Evolutionary conservation across 53 echinoderm and acorn worm genomes (phyloP).

Genomic region (Temnopleurus reevesii): DNA sequence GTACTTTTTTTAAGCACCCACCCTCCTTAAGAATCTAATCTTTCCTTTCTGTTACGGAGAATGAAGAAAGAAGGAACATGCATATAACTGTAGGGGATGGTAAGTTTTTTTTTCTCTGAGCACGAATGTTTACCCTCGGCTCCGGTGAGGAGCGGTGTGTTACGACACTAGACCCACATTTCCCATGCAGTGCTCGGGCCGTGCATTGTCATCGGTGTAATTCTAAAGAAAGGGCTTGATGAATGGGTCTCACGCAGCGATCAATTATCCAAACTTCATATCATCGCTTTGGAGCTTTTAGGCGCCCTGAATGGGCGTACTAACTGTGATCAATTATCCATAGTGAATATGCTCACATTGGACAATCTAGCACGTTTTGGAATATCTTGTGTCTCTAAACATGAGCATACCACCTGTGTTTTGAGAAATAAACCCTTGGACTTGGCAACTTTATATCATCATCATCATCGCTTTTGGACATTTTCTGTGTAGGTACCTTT

Average conservation of each 20-base stretch:
- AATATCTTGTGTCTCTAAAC: too few relatives aligned
- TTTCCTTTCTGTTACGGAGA: neutral
- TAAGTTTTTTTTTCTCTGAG: neutral
- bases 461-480: too few relatives aligned
- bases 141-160: neutral
- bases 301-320: neutral
- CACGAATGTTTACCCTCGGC: neutral
- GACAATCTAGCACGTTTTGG: too few relatives aligned
- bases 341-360: too few relatives aligned
- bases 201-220: neutral
- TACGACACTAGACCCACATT: conserved; percentile 1
- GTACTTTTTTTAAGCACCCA: neutral
- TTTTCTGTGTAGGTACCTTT: too few relatives aligned
- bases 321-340: too few relatives aligned
- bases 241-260: conserved; percentile 8
- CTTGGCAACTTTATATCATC: too few relatives aligned
- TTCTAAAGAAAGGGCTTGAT: neutral
- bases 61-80: neutral
- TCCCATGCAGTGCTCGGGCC: neutral
- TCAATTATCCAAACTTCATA: conserved; percentile 23
- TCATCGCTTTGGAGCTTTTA: neutral
- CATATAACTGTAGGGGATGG: neutral
- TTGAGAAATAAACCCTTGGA: too few relatives aligned
- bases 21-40: neutral
- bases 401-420: too few relatives aligned